These are phyloP conservation scores for Drosophila nigromelanica DNA, from an alignment of 1,140 invertebrate genomes.

Conservation along the genomic window DNA sequence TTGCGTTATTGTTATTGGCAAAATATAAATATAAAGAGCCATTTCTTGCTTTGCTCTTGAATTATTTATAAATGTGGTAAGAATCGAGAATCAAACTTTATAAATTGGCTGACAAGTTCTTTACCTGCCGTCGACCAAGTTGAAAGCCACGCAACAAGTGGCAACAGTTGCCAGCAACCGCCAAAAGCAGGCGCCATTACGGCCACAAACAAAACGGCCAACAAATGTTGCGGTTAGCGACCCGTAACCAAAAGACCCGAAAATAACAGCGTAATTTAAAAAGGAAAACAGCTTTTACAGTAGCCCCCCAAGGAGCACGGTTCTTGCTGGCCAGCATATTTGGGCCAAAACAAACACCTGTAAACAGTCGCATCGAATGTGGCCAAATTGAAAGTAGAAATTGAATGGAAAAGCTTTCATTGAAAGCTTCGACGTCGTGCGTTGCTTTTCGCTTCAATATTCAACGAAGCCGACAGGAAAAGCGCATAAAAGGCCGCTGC, in stretches of 20 bases:
- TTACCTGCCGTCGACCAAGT: conserved; percentile 15
- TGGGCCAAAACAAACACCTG: conserved; percentile 77
- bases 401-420: conserved; percentile 30
- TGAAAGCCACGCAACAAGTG: conserved; percentile 42
- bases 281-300: conserved; percentile 27
- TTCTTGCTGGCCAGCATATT: conserved; percentile 14
- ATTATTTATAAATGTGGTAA: conserved; percentile 34
- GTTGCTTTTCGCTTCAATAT: conserved; percentile 52
- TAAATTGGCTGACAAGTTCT: conserved; percentile 19
- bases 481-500: conserved; percentile 64
- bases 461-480: conserved; percentile 65
- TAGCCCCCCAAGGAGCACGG: conserved; percentile 7
- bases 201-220: conserved; percentile 4
- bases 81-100: conserved; percentile 34
- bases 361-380: conserved; percentile 62
- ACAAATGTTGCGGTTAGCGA: conserved; percentile 46
- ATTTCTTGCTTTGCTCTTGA: conserved; percentile 30
- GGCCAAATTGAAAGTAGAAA: conserved; percentile 38
- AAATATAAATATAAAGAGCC: conserved; percentile 26
- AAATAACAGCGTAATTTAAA: conserved; percentile 5
- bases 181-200: background rate
- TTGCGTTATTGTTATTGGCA: conserved; percentile 6
- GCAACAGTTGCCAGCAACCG: conserved; percentile 34
- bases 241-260: conserved; percentile 4
- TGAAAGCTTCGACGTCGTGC: conserved; percentile 51